Conservation (phyloP, 2,888 invertebrate genomes). For the Drosophila antonietae region DNA sequence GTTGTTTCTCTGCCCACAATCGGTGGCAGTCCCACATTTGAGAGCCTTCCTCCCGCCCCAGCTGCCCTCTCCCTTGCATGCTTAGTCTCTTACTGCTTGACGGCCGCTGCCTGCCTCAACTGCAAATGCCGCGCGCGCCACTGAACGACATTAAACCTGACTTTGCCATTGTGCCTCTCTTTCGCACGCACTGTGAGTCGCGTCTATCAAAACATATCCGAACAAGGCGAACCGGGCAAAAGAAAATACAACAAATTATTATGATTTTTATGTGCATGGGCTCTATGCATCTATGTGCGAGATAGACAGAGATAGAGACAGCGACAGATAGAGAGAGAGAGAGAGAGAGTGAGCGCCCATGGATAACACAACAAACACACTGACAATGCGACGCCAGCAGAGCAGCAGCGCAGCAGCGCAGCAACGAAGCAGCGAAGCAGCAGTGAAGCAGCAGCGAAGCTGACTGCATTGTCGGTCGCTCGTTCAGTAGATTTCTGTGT, state of each 20-base stretch:
- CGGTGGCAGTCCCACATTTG: conserved; percentile 30
- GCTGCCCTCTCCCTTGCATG: background rate
- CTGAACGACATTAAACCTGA: conserved; percentile 81
- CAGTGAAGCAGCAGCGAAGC: conserved; percentile 26
- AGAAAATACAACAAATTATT: conserved; percentile 55
- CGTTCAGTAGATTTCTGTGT: conserved; percentile 83
- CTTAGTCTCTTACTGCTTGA: background rate
- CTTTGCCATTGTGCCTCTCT: conserved; percentile 55
- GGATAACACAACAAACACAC: conserved; percentile 20
- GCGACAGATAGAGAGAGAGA: background rate
- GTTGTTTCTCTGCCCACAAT: conserved; percentile 34
- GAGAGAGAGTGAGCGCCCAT: conserved; percentile 12
- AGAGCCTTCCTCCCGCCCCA: background rate
- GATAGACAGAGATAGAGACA: conserved; percentile 18
- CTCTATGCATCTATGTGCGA: conserved; percentile 47
- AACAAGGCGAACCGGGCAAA: conserved; percentile 67
- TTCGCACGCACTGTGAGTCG: conserved; percentile 12
- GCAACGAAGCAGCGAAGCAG: background rate
- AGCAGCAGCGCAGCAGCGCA: conserved; percentile 28
- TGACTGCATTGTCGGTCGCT: conserved; percentile 70
- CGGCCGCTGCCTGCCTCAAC: conserved; percentile 65
- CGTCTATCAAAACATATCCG: conserved; percentile 41
- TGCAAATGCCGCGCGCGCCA: conserved; percentile 70
- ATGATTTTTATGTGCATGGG: conserved; percentile 60
- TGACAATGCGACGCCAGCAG: conserved; percentile 41